phyloP scores from a whole-genome alignment of 2,113 vertebrate genomes.

The Danio rerio region DNA sequence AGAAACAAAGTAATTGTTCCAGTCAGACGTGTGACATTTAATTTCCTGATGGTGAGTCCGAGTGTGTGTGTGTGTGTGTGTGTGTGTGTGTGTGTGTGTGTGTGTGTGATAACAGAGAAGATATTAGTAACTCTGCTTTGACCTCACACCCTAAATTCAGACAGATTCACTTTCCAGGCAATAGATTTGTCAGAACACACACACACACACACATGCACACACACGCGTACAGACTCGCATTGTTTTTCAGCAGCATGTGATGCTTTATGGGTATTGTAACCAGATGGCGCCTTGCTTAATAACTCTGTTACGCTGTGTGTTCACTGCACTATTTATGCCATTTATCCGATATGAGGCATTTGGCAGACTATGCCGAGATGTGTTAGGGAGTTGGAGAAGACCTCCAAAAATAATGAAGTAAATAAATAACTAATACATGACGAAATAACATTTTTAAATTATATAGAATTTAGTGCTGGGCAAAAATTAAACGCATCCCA shows the following conservation, averaged over 20 bases:
- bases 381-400: neutral
- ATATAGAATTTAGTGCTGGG: too few relatives aligned
- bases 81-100: neutral
- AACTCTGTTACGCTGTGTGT: neutral
- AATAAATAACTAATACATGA: too few relatives aligned
- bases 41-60: constrained; percentile 65
- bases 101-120: constrained; percentile 18
- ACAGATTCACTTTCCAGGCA: neutral
- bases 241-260: constrained; percentile 16
- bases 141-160: neutral
- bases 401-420: too few relatives aligned
- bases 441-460: too few relatives aligned
- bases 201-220: constrained; percentile 1
- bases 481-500: too few relatives aligned
- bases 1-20: constrained; percentile 27
- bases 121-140: constrained; percentile 35
- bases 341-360: constrained; percentile 2
- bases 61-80: too few relatives aligned
- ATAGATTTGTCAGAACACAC: constrained; percentile 1
- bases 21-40: constrained; percentile 51
- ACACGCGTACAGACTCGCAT: constrained; percentile 17
- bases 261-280: constrained; percentile 34
- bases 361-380: neutral
- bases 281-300: constrained; percentile 36
- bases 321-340: constrained; percentile 22